Conservation (phyloP, 2,888 invertebrate genomes). For the Smittia aterrima region DNA sequence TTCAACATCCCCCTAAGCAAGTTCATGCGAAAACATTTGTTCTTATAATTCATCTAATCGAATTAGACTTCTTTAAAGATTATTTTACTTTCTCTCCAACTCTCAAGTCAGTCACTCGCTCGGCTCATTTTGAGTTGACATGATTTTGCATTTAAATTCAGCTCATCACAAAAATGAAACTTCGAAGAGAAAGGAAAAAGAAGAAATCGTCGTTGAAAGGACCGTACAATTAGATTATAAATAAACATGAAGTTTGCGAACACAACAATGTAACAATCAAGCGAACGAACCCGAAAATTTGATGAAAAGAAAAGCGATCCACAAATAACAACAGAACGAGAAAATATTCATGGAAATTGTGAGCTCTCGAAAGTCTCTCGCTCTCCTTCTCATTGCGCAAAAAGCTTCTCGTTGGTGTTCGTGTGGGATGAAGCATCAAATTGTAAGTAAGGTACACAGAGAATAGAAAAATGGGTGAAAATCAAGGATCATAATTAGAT, state of each 20-base stretch:
- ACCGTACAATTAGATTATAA: background rate
- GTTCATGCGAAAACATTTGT: background rate
- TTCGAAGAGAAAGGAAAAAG: background rate
- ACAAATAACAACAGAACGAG: background rate
- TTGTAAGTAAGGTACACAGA: background rate
- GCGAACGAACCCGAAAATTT: background rate
- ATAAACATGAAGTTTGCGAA: background rate
- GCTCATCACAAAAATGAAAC: too few relatives aligned
- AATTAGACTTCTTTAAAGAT: background rate
- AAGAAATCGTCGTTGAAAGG: background rate
- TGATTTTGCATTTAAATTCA: too few relatives aligned
- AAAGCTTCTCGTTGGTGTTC: background rate
- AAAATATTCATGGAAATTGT: background rate
- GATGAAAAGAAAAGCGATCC: background rate
- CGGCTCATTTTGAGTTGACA: background rate
- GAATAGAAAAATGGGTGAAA: background rate
- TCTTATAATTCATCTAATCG: constrained; percentile 10
- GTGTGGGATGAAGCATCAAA: background rate
- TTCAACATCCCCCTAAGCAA: background rate
- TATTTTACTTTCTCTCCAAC: background rate
- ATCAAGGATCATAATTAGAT: constrained; percentile 11
- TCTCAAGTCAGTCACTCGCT: background rate
- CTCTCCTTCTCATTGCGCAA: background rate
- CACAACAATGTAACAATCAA: constrained; percentile 11
- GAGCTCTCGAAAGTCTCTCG: background rate